Base-by-base conservation (phyloP, 2,797 vertebrate genomes). In the Percopsis omiscomaycus region DNA sequence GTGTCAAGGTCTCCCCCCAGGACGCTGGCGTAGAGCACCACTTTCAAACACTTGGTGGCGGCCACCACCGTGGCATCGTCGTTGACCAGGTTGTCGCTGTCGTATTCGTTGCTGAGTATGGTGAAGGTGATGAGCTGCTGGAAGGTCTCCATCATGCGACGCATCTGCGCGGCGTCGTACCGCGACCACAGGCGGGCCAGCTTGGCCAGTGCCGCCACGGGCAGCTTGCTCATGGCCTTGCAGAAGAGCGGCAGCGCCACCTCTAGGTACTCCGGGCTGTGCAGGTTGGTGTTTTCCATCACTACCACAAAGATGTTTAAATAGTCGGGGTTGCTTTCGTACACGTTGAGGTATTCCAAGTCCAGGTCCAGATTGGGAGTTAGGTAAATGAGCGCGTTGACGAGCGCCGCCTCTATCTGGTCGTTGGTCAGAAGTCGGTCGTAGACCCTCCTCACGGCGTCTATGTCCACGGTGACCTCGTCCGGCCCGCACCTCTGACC, bases 41-140 rank as follows among this genome's bases (percentile, higher is more conserved):
- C 94, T 91, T 99, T 99, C 80, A 99, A 92, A 89, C 97, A 98
- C 91, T 96, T 96, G 16, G 95, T 94, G 32, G 97, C 96, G 10
- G 96, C 95, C 77, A 98, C 97, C 80, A 99, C 95, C 0, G 96
- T 94, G 69, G 96, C 96, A 5, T 99, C 97, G 1, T 99, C 98
- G 2, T 97, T 98, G 16, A 98, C 96, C 68, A 99, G 91, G 74
- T 95, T 96, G 8, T 95, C 94, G 4, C 89, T 89, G 69, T 94
- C 94, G 47, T 98, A 99, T 69, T 99, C 97, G 2, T 96, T 98
- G 90, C 96, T 98, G 90, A 99, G 93, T 28, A 99, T 94, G 14
- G 96, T 98, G 92, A 96, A 98, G 3, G 98, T 99, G 79, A 99
- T 99, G 77, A 99, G 94, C 81, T 99, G 98, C 83, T 99, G 98